Evolutionary conservation across 2,888 invertebrate species (phyloP).

Genomic region (Cephalotes varians): DNA sequence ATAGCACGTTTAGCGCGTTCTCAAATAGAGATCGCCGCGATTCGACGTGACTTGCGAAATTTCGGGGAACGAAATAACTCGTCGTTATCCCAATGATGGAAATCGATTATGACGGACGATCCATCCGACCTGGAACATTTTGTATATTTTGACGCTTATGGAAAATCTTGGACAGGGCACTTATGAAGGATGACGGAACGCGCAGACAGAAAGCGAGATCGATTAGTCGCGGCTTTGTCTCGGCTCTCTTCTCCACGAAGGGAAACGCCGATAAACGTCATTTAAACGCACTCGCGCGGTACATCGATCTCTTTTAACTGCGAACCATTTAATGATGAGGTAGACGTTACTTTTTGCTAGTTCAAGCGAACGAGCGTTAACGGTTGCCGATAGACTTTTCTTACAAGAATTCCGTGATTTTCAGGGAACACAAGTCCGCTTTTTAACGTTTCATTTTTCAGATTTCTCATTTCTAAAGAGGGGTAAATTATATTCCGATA

Average conservation of each 20-base stretch:
- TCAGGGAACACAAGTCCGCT: neutral
- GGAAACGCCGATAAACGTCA: slow-evolving; percentile 51
- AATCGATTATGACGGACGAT: slow-evolving; percentile 61
- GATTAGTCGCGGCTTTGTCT: slow-evolving; percentile 45
- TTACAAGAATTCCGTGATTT: neutral
- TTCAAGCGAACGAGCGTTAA: neutral
- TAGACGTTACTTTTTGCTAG: neutral
- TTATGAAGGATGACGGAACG: slow-evolving; percentile 34
- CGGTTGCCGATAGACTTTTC: neutral
- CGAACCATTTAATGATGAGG: slow-evolving; percentile 20
- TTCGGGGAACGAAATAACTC: slow-evolving; percentile 21
- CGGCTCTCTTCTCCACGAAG: neutral
- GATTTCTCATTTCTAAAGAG: neutral
- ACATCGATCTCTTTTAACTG: slow-evolving; percentile 32
- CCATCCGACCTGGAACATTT: slow-evolving; percentile 1
- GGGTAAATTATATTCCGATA: neutral
- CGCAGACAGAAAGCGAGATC: slow-evolving; percentile 36
- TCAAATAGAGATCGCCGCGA: slow-evolving; percentile 12
- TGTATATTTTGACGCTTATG: slow-evolving; percentile 40
- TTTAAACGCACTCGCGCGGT: slow-evolving; percentile 2
- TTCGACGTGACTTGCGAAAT: slow-evolving; percentile 49
- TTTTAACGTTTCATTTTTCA: neutral
- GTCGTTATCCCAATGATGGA: slow-evolving; percentile 39
- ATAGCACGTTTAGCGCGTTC: slow-evolving; percentile 3
- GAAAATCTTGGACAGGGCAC: slow-evolving; percentile 42